These are phyloP conservation scores for Hoplostethus mediterraneus DNA, from an alignment of 2,797 vertebrate species.

Conservation along the genomic window DNA sequence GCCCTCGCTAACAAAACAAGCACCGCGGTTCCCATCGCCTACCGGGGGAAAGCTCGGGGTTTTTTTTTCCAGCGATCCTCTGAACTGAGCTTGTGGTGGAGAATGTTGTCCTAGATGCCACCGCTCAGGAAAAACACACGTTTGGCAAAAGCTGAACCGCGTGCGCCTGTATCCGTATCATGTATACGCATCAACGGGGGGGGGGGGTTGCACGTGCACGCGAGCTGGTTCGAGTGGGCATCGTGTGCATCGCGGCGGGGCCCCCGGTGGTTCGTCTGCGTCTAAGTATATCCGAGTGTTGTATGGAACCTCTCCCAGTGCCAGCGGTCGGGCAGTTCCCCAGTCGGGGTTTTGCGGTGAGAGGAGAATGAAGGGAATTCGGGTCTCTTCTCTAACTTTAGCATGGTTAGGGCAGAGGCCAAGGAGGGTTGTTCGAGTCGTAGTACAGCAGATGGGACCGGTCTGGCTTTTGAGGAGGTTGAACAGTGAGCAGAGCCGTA, in stretches of 20 bases:
- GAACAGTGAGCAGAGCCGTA: conserved; percentile 42
- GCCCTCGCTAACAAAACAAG: no score
- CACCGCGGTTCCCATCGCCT: not conserved
- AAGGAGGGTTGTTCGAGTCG: conserved; percentile 49
- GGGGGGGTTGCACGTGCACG: not conserved
- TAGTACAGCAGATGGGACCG: conserved; percentile 50
- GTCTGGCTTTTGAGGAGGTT: conserved; percentile 50
- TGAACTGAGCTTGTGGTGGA: no score
- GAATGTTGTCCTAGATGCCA: no score
- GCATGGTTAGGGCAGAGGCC: conserved; percentile 25
- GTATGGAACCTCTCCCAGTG: conserved; percentile 73
- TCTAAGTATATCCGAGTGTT: conserved; percentile 74
- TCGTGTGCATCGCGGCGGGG: conserved; percentile 36
- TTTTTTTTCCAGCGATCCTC: no score
- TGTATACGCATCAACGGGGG: no score
- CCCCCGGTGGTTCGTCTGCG: conserved; percentile 43
- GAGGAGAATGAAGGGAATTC: conserved; percentile 62
- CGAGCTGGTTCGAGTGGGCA: not conserved
- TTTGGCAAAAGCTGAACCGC: no score
- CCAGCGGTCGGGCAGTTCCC: conserved; percentile 73
- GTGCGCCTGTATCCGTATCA: no score
- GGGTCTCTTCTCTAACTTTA: conserved; percentile 77
- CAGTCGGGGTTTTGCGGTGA: conserved; percentile 60
- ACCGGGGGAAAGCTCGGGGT: no score
- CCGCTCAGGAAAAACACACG: no score